These are phyloP conservation scores for Tapirus indicus DNA, from an alignment of 2,797 vertebrate genomes.

Conservation along the genomic window DNA sequence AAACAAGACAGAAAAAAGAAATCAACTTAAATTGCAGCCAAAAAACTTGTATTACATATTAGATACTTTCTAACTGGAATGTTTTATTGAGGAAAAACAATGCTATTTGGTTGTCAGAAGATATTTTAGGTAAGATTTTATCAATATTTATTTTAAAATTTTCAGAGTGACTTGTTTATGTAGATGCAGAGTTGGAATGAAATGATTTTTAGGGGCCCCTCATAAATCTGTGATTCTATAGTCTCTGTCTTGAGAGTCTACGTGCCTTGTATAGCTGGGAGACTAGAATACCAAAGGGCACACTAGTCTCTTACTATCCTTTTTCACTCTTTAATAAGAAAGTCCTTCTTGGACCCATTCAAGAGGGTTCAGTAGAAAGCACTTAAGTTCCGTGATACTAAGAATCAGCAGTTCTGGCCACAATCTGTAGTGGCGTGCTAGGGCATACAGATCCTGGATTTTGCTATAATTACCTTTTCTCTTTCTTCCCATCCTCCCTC, in stretches of 20 bases:
- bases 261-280: neutral
- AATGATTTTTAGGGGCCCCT: neutral
- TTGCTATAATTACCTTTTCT: neutral
- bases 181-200: neutral
- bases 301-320: neutral
- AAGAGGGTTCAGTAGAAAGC: neutral
- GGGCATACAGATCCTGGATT: neutral
- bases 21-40: neutral
- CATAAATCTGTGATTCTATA: neutral
- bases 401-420: neutral
- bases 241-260: neutral
- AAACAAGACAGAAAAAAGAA: neutral
- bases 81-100: neutral
- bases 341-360: neutral
- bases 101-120: neutral
- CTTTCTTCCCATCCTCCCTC: neutral
- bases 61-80: neutral
- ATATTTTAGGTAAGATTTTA: neutral
- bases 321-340: neutral
- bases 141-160: neutral
- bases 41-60: neutral
- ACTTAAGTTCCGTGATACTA: neutral
- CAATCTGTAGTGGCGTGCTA: rapidly evolving
- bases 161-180: neutral
- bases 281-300: neutral